Conservation (phyloP, 2,797 vertebrate species). For the Oreortyx pictus region DNA sequence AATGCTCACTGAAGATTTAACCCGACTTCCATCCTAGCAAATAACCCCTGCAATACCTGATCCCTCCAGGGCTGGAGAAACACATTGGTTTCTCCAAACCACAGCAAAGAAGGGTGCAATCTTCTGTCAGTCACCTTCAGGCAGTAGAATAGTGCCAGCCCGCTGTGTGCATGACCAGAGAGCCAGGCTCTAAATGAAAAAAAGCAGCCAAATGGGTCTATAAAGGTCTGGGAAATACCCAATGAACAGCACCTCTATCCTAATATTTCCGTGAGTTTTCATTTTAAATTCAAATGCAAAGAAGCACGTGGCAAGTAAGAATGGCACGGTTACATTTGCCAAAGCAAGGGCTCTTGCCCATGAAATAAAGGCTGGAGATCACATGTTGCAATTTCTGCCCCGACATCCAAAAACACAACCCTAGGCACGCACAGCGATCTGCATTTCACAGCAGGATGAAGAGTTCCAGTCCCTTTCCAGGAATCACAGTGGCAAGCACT, state of each 20-base stretch:
- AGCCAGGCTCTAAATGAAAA: neutral
- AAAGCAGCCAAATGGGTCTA: neutral
- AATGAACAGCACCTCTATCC: neutral
- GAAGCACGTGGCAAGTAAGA: neutral
- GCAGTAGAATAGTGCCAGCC: neutral
- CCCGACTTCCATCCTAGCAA: neutral
- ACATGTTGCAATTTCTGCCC: neutral
- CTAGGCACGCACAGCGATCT: accelerated
- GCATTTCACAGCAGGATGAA: neutral
- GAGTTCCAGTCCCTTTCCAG: constrained; percentile 3
- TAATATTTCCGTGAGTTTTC: neutral
- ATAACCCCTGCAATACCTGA: neutral
- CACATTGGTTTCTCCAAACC: neutral
- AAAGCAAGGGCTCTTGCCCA: neutral
- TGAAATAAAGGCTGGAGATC: neutral
- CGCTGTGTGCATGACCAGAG: neutral
- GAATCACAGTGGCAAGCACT: constrained; percentile 29
- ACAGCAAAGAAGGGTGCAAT: neutral
- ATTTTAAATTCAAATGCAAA: neutral
- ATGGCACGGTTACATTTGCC: neutral
- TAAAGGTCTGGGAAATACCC: neutral
- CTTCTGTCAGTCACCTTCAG: neutral
- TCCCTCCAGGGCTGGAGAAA: neutral
- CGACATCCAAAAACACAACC: accelerated
- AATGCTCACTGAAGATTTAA: neutral